These are phyloP conservation scores for Corvus moneduloides DNA, from an alignment of 2,113 vertebrate genomes.

Conservation along the genomic window DNA sequence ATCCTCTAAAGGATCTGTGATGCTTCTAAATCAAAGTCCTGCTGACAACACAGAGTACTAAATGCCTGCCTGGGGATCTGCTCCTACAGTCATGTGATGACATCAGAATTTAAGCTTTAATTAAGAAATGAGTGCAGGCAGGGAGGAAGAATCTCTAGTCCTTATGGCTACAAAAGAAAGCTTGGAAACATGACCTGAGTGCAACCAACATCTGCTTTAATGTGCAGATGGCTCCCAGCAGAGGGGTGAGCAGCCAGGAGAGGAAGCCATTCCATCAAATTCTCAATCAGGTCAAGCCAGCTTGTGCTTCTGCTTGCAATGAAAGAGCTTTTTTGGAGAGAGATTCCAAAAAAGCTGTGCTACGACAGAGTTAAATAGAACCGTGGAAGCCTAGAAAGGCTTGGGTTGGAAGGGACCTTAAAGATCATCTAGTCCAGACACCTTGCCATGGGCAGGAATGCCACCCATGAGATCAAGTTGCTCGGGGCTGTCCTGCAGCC, in stretches of 20 bases:
- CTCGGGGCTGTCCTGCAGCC: not conserved
- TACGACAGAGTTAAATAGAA: not conserved
- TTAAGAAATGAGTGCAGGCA: constrained; percentile 33
- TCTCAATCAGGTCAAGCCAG: not conserved
- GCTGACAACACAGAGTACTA: constrained; percentile 21
- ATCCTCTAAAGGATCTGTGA: not conserved
- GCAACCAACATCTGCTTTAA: constrained; percentile 34
- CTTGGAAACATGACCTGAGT: constrained; percentile 18
- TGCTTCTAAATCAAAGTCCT: constrained; percentile 23
- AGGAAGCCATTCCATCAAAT: not conserved
- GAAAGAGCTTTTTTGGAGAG: not conserved
- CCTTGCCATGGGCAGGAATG: not conserved
- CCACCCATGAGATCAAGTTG: no score
- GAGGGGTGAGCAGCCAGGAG: not conserved
- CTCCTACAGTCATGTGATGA: not conserved
- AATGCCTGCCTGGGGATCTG: constrained; percentile 44
- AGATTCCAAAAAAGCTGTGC: not conserved
- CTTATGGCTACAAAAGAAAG: constrained; percentile 8
- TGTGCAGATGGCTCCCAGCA: constrained; percentile 12
- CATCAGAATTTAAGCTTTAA: constrained; percentile 58
- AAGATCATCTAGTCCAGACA: not conserved
- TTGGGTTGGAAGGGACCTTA: not conserved
- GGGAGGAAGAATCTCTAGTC: not conserved
- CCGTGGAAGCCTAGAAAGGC: not conserved
- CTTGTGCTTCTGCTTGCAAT: not conserved